phyloP scores from a whole-genome alignment of 2,797 vertebrate species.

The Bryconaethiops microstoma region DNA sequence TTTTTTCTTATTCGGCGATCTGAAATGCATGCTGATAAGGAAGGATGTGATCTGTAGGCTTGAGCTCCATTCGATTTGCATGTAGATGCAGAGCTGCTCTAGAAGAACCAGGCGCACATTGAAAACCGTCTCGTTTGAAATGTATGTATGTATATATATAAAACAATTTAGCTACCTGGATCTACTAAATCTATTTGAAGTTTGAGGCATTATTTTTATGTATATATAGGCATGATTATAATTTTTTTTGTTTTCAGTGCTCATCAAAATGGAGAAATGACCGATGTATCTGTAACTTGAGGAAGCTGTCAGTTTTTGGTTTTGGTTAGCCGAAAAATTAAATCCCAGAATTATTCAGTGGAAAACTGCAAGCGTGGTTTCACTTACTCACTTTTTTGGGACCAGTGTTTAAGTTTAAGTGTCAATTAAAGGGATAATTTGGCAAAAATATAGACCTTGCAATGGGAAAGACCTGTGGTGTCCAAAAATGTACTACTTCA shows the following conservation, averaged over 20 bases:
- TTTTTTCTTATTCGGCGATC: slow-evolving; percentile 58
- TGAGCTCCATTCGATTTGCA: slow-evolving; percentile 67
- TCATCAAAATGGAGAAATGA: slow-evolving; percentile 55
- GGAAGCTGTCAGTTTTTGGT: slow-evolving; percentile 26
- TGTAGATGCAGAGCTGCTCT: slow-evolving; percentile 71
- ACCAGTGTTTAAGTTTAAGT: neutral
- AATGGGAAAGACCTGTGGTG: no score
- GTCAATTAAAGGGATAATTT: neutral
- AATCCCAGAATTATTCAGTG: slow-evolving; percentile 29
- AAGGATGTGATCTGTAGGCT: neutral
- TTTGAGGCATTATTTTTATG: slow-evolving; percentile 72
- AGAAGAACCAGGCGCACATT: slow-evolving; percentile 62
- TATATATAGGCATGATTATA: slow-evolving; percentile 70
- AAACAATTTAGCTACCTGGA: neutral
- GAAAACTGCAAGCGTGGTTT: neutral
- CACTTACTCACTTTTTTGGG: neutral
- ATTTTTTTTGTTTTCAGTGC: slow-evolving; percentile 65
- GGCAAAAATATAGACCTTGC: no score
- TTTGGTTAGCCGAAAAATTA: slow-evolving; percentile 27
- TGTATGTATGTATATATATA: slow-evolving; percentile 60
- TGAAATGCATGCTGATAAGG: slow-evolving; percentile 72
- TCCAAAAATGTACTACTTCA: no score
- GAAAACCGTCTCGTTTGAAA: slow-evolving; percentile 64
- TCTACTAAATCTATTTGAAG: slow-evolving; percentile 59
- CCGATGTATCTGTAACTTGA: slow-evolving; percentile 65